These are phyloP conservation scores for Calephelis nemesis DNA, from an alignment of 1,140 invertebrate species.

Conservation along the genomic window DNA sequence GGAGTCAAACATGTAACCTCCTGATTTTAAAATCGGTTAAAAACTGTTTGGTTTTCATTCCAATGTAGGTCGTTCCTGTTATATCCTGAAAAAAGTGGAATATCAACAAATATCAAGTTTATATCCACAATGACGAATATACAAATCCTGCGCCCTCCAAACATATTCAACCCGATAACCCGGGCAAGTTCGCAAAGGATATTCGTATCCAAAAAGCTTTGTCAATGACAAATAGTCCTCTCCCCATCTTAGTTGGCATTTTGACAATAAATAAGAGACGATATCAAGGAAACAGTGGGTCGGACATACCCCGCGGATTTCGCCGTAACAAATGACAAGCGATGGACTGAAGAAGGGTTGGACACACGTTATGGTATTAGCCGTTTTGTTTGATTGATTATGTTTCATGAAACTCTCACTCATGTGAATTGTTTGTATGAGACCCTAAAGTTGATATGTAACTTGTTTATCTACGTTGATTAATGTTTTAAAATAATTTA, in stretches of 20 bases:
- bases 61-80: too few species aligned
- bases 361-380: slow-evolving; percentile 43
- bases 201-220: slow-evolving; percentile 53
- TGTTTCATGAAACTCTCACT: slow-evolving; percentile 19
- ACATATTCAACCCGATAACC: slow-evolving; percentile 42
- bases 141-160: slow-evolving; percentile 28
- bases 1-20: too few species aligned
- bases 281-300: slow-evolving; percentile 59
- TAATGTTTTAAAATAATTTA: not conserved
- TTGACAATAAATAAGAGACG: slow-evolving; percentile 71
- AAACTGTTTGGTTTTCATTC: too few species aligned
- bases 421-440: slow-evolving; percentile 25
- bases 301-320: slow-evolving; percentile 50
- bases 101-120: not conserved
- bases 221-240: slow-evolving; percentile 70
- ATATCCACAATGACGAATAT: slow-evolving; percentile 15
- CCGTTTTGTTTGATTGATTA: slow-evolving; percentile 51
- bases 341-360: slow-evolving; percentile 67
- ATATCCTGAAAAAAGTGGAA: not conserved
- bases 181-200: slow-evolving; percentile 36
- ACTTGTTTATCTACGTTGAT: not conserved
- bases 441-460: slow-evolving; percentile 16
- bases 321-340: slow-evolving; percentile 63
- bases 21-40: too few species aligned
- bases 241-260: slow-evolving; percentile 57